phyloP scores from a whole-genome alignment of 2,113 vertebrate genomes.

The Calonectris borealis region DNA sequence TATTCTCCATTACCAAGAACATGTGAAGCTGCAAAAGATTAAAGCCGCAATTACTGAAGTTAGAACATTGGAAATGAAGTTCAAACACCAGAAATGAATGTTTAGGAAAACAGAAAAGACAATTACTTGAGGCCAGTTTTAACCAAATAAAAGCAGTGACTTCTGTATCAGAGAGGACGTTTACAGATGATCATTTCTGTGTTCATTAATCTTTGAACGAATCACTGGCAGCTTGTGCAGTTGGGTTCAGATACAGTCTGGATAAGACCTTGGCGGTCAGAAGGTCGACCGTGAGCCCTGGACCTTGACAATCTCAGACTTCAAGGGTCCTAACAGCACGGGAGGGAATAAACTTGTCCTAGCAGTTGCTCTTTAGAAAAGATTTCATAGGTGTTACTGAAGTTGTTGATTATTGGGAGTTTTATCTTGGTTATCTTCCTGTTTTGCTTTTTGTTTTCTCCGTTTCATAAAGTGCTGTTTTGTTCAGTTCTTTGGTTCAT shows the following conservation, averaged over 20 bases:
- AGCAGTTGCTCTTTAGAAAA: neutral
- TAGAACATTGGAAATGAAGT: constrained; percentile 47
- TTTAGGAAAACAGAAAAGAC: constrained; percentile 47
- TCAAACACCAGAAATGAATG: constrained; percentile 40
- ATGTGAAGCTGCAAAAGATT: constrained; percentile 59
- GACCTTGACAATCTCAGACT: neutral
- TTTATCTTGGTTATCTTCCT: neutral
- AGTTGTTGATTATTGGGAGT: neutral
- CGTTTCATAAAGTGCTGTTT: neutral
- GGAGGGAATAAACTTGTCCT: neutral
- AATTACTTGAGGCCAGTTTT: neutral
- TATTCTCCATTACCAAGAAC: constrained; percentile 59
- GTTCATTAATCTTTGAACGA: neutral
- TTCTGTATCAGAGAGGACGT: neutral
- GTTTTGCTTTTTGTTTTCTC: neutral
- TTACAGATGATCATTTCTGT: neutral
- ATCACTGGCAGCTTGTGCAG: neutral
- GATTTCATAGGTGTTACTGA: neutral
- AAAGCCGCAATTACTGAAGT: constrained; percentile 61
- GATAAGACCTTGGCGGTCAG: neutral
- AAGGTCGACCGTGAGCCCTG: neutral
- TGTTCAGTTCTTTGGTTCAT: neutral
- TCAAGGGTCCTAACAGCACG: neutral
- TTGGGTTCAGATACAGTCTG: neutral
- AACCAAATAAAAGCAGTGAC: neutral